Evolutionary conservation across 2,113 vertebrate genomes (phyloP).

Genomic region (Prinia subflava): DNA sequence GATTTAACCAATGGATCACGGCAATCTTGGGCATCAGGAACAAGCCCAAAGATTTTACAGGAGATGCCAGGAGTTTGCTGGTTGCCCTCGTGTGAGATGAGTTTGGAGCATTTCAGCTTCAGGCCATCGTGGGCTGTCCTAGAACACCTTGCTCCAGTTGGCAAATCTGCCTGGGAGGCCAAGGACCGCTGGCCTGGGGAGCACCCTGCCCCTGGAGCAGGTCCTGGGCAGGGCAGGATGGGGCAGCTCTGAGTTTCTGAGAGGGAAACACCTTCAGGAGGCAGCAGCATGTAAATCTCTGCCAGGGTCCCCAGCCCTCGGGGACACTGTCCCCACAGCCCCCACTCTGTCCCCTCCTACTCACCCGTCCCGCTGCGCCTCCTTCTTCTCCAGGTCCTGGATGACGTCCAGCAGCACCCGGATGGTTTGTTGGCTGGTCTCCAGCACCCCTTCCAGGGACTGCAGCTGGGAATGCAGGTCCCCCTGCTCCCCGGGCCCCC

Average conservation of each 20-base stretch:
- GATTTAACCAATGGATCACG: rapidly evolving
- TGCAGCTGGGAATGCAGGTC: constrained; percentile 82
- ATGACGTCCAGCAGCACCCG: constrained; percentile 87
- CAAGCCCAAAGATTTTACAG: background rate
- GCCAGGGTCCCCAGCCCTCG: background rate
- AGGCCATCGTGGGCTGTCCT: background rate
- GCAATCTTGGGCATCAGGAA: background rate
- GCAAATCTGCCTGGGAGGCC: background rate
- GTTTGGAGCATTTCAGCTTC: background rate
- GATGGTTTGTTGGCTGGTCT: constrained; percentile 89
- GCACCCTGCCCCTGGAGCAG: background rate
- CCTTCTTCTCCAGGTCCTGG: constrained; percentile 89
- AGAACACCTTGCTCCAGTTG: background rate
- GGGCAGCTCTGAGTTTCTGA: background rate
- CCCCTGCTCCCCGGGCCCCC: constrained; percentile 50
- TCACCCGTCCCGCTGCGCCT: constrained; percentile 86
- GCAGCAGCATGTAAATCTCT: background rate
- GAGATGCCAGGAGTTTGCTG: background rate
- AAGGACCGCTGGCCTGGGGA: background rate
- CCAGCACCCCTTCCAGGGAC: constrained; percentile 85
- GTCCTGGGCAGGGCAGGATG: background rate
- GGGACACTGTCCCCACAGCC: rapidly evolving
- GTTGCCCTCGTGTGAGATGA: background rate
- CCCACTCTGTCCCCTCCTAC: background rate
- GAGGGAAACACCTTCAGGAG: background rate